Conservation (phyloP, 2,797 vertebrate genomes). For the Myotis pilosus region DNA sequence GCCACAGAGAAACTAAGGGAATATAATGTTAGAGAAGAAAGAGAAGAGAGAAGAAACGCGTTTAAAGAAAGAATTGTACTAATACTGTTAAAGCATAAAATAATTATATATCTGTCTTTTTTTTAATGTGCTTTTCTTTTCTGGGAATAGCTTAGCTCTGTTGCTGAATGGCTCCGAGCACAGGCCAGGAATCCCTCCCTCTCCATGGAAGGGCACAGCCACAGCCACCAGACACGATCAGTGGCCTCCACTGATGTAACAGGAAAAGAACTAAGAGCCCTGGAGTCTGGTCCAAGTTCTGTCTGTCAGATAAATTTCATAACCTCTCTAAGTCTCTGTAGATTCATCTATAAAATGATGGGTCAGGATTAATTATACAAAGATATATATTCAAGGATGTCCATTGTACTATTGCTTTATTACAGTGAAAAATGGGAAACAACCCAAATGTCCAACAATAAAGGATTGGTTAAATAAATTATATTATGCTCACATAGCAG, state of each 20-base stretch:
- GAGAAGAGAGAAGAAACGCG: background rate
- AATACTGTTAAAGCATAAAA: background rate
- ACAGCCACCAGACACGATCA: background rate
- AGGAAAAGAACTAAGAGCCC: background rate
- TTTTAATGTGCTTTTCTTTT: background rate
- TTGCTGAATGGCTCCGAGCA: background rate
- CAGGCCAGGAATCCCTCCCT: background rate
- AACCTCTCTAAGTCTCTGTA: background rate
- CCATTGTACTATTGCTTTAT: background rate
- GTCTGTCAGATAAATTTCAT: background rate
- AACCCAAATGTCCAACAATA: conserved; percentile 12
- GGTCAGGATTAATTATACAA: background rate
- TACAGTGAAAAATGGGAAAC: conserved; percentile 44
- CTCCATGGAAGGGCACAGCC: too few species aligned
- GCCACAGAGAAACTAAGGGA: background rate
- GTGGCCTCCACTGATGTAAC: background rate
- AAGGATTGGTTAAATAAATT: conserved; percentile 21
- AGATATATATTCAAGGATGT: background rate
- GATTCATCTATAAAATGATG: background rate
- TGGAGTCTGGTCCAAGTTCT: background rate
- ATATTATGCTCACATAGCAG: background rate
- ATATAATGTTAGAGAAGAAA: background rate
- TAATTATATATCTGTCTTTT: background rate
- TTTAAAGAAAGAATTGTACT: background rate
- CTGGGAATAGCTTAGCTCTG: background rate